Base-by-base conservation (phyloP, 2,113 vertebrate species). In the Lepidothrix coronata region DNA sequence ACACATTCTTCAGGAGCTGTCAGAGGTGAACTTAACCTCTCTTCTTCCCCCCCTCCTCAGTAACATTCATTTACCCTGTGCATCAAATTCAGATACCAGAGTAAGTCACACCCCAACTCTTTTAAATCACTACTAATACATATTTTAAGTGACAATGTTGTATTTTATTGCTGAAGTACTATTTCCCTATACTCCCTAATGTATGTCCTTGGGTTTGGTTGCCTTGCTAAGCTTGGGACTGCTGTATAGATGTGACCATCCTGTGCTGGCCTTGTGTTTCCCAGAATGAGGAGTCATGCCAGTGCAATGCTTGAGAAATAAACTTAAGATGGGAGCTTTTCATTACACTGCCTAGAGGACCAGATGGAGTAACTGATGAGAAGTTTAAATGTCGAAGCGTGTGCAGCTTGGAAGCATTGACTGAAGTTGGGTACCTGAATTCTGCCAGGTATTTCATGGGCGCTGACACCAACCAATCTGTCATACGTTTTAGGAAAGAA, bases 101-200 rank as follows among this genome's bases (percentile, higher is more conserved):
- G 48, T 58, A 95, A 96, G 67, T 96, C 37, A 33, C 30, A 90
- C 58, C 82, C 66, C 49, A 96, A 75, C 48, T 96, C 52, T 94
- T 88, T 61, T 79, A 96, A 95, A 96, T 93, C 67, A 95, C 33
- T 95, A 92, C 91, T 88, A 89, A 96, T 81, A 78, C 35, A 24
- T 97, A 95, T 96, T 96, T 96, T 90, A 97, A 95, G 72, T 94
- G 91, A 91, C 83, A 91, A 28, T 86, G 58, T 94, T 96, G 51
- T 95, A 79, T 97, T 97, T 97, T 96, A 96, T 94, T 85, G 66
- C 85, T 28, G 82, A 96, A 94, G 92, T 93, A 67, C 57, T 14
- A 1, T 95, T 95, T 97, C 88, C 74, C 5, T 68, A 86, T 96
- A 92, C 88, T 90, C 86, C 68, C 72, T 96, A 97, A 96, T 75